Conservation (phyloP, 2,888 invertebrate genomes). For the Lochmaea capreae region DNA sequence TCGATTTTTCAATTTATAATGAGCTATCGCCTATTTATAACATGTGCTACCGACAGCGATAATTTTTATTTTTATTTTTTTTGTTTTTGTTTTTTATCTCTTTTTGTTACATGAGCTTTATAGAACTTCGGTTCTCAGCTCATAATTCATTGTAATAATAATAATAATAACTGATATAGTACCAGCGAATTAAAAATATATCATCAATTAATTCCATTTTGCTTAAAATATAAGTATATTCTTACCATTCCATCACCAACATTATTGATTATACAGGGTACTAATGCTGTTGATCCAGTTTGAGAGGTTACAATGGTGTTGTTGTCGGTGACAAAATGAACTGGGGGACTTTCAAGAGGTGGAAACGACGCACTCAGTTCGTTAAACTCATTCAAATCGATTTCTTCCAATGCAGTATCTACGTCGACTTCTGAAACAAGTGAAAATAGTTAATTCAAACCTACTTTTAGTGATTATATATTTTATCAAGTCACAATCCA, state of each 20-base stretch:
- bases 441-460: constrained; percentile 5
- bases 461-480: not conserved
- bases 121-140: too few species aligned
- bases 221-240: constrained; percentile 49
- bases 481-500: not conserved
- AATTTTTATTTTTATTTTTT: too few species aligned
- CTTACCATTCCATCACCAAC: constrained; percentile 91
- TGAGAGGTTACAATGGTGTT: constrained; percentile 85
- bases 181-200: too few species aligned
- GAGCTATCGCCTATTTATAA: too few species aligned
- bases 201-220: too few species aligned
- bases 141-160: too few species aligned
- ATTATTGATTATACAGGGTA: constrained; percentile 87
- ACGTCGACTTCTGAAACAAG: constrained; percentile 45
- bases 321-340: constrained; percentile 86
- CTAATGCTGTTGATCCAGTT: constrained; percentile 84
- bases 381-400: constrained; percentile 58
- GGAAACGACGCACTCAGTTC: constrained; percentile 63
- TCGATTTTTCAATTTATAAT: too few species aligned
- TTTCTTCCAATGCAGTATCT: constrained; percentile 56
- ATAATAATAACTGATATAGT: too few species aligned
- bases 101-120: too few species aligned
- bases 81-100: too few species aligned
- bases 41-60: too few species aligned
- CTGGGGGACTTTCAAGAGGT: constrained; percentile 69